A percentile compares a stretch with the other conserved stretches of the same genome.
phyloP scores from a whole-genome alignment of 2,797 vertebrate species.

The Lindbergichthys nudifrons region DNA sequence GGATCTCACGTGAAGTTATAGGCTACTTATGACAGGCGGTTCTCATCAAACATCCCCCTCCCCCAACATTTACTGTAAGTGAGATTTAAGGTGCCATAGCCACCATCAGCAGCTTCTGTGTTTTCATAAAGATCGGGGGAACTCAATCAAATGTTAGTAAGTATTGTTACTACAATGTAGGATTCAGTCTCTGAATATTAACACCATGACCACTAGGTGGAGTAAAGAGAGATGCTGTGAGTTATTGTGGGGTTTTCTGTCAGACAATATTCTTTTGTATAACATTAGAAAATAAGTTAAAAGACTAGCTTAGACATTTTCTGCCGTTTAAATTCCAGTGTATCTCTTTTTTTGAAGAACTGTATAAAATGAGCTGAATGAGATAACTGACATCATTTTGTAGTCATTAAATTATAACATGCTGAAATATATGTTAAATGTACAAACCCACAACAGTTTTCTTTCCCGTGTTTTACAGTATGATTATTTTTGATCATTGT shows the following conservation, averaged over 20 bases:
- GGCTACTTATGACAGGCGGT: conserved; percentile 14
- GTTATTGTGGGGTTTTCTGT: background rate
- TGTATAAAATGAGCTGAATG: background rate
- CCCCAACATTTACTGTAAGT: conserved; percentile 32
- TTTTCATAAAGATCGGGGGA: conserved; percentile 48
- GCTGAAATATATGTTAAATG: too few species aligned
- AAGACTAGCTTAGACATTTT: too few species aligned
- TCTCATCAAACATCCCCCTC: conserved; percentile 30
- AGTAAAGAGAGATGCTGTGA: background rate
- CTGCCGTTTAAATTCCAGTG: background rate
- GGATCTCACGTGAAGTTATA: conserved; percentile 26
- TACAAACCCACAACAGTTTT: background rate
- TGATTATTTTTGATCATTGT: too few species aligned
- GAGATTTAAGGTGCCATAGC: conserved; percentile 58
- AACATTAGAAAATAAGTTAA: background rate
- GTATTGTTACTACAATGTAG: conserved; percentile 4
- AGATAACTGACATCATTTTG: too few species aligned
- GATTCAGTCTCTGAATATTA: too few species aligned
- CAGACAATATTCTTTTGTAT: background rate
- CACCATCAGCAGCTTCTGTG: conserved; percentile 17
- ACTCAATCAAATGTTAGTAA: conserved; percentile 30
- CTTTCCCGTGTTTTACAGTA: background rate
- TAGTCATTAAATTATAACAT: too few species aligned
- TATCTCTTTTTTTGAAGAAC: background rate
- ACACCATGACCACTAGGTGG: conserved; percentile 57